Percentiles rank a stretch among this genome's conserved stretches.
Evolutionary conservation across 2,888 invertebrate genomes (phyloP).

Genomic region (Lepidocyrtoides sp.): DNA sequence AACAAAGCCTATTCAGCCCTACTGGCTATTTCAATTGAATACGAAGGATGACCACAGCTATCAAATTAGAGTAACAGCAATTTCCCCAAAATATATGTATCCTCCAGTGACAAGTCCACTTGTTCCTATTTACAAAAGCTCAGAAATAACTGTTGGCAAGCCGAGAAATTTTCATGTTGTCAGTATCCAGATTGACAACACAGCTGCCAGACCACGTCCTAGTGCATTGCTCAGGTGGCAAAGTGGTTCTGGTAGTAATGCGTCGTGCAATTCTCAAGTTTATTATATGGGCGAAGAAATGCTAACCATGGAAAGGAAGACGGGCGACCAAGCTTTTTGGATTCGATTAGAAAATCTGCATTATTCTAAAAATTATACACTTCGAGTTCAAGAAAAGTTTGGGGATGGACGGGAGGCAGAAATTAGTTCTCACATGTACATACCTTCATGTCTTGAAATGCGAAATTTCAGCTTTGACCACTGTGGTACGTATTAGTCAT

Average conservation of each 20-base stretch:
- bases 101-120: constrained; percentile 61
- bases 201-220: constrained; percentile 58
- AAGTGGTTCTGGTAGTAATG: constrained; percentile 80
- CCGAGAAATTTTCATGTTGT: constrained; percentile 69
- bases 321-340: constrained; percentile 80
- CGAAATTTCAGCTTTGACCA: constrained; percentile 69
- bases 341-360: constrained; percentile 30
- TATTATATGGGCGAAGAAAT: constrained; percentile 80
- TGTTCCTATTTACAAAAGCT: background rate
- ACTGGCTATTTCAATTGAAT: constrained; percentile 69
- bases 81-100: constrained; percentile 77
- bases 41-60: constrained; percentile 45
- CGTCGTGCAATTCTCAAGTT: constrained; percentile 80
- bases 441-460: constrained; percentile 79
- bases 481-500: constrained; percentile 80
- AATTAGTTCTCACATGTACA: background rate
- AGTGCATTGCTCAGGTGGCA: constrained; percentile 77
- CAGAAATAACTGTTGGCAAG: background rate
- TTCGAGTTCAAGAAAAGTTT: constrained; percentile 75
- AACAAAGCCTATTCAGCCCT: constrained; percentile 39
- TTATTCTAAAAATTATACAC: constrained; percentile 64
- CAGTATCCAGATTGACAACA: constrained; percentile 33
- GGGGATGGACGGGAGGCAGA: constrained; percentile 41
- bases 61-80: constrained; percentile 76
- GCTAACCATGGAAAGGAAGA: constrained; percentile 53